phyloP scores from a whole-genome alignment of 2,113 vertebrate species.

The Aphelocoma coerulescens region DNA sequence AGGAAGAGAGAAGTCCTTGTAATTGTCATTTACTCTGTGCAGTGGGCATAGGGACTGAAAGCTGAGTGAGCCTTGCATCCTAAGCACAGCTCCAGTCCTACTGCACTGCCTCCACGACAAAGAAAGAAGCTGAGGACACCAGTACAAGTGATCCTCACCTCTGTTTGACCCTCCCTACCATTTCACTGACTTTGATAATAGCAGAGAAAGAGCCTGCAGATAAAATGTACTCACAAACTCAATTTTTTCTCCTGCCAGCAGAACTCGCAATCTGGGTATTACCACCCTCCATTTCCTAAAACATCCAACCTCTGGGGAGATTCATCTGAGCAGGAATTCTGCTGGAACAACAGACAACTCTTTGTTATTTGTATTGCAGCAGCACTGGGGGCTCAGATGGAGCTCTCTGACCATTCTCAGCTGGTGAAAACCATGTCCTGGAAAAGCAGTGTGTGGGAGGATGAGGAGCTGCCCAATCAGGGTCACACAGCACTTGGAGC shows the following conservation, averaged over 20 bases:
- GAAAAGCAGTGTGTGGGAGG: not conserved
- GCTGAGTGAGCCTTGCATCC: not conserved
- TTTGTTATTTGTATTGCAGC: not conserved
- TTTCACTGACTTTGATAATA: not conserved
- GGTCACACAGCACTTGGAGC: not conserved
- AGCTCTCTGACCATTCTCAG: not conserved
- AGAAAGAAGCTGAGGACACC: not conserved
- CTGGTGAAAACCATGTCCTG: not conserved
- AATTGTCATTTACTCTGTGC: not conserved
- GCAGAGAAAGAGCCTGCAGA: not conserved
- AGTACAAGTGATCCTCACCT: not conserved
- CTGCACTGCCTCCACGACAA: not conserved
- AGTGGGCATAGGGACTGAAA: not conserved
- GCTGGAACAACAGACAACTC: not conserved
- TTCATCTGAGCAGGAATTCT: not conserved
- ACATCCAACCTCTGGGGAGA: not conserved
- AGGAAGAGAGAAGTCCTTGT: not conserved
- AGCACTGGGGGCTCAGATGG: not conserved
- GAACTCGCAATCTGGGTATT: not conserved
- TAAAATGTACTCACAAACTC: not conserved
- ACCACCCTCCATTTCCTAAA: not conserved
- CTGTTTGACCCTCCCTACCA: not conserved
- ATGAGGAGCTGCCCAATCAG: not conserved
- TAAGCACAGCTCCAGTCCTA: not conserved
- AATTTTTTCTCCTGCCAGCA: not conserved